phyloP scores from a whole-genome alignment of 2,888 invertebrate species.

The Lasioglossum oenotherae region DNA sequence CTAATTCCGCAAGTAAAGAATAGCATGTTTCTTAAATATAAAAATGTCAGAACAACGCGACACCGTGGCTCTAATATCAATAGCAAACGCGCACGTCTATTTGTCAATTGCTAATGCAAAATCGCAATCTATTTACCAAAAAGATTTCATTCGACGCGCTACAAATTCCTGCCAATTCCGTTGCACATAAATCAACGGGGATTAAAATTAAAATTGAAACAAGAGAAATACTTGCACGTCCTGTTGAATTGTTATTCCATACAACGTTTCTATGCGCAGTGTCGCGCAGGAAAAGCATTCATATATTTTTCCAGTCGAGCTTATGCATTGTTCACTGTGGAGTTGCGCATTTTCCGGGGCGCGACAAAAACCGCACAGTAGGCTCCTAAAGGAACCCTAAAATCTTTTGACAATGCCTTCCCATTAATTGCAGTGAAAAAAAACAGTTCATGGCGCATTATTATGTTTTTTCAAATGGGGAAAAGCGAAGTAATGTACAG shows the following conservation, averaged over 20 bases:
- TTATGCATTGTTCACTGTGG: slow-evolving; percentile 18
- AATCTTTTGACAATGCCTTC: slow-evolving; percentile 19
- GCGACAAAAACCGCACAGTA: slow-evolving; percentile 10
- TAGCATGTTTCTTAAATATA: background rate
- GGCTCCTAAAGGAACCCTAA: background rate
- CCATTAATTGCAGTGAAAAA: slow-evolving; percentile 34
- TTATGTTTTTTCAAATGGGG: background rate
- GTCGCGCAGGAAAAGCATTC: slow-evolving; percentile 7
- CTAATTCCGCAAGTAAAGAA: background rate
- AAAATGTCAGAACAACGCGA: background rate
- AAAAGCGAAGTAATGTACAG: background rate
- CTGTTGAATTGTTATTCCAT: slow-evolving; percentile 13
- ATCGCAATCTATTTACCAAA: slow-evolving; percentile 10
- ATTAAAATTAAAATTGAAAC: slow-evolving; percentile 28
- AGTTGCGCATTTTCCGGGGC: slow-evolving; percentile 15
- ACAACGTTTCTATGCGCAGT: background rate
- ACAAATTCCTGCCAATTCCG: slow-evolving; percentile 18
- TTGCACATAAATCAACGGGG: slow-evolving; percentile 18
- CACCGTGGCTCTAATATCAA: background rate
- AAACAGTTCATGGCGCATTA: slow-evolving; percentile 3
- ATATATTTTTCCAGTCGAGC: slow-evolving; percentile 15
- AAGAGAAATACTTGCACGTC: slow-evolving; percentile 3
- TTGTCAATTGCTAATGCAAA: slow-evolving; percentile 26
- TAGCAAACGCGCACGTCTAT: background rate
- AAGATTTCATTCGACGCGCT: slow-evolving; percentile 7